Percentiles rank a stretch among this genome's conserved stretches.
Conservation (phyloP, 2,888 invertebrate species). For the Caenorhabditis becei region DNA sequence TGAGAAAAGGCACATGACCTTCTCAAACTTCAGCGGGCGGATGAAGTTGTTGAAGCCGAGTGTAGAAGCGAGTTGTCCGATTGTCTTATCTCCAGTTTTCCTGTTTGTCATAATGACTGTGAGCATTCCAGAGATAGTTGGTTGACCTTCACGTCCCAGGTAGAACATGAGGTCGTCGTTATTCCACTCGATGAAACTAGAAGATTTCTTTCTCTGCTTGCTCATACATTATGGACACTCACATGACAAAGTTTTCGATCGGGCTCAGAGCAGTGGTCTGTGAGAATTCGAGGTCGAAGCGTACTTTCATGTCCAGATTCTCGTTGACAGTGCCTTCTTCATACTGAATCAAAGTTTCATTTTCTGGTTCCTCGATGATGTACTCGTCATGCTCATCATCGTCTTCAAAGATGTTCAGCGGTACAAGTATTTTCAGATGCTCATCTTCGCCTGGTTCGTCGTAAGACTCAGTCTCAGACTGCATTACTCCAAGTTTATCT, state of each 20-base stretch:
- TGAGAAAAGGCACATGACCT: background rate
- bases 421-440: background rate
- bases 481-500: no score
- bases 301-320: background rate
- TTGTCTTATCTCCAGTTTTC: background rate
- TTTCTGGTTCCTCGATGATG: background rate
- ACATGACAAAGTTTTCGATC: background rate
- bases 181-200: slow-evolving; percentile 9
- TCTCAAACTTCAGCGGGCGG: background rate
- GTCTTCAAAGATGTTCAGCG: background rate
- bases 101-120: background rate
- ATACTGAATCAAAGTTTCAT: background rate
- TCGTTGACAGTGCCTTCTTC: background rate
- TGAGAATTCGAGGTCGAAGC: background rate
- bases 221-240: background rate
- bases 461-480: no score
- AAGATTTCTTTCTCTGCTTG: background rate
- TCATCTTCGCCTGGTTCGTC: background rate
- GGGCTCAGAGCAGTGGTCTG: background rate
- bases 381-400: background rate
- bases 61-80: background rate
- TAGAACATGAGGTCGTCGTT: background rate
- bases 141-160: background rate
- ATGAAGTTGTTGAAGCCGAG: background rate
- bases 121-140: background rate